Evolutionary conservation across 2,888 invertebrate genomes (phyloP).

Genomic region (Eledona agricola): DNA sequence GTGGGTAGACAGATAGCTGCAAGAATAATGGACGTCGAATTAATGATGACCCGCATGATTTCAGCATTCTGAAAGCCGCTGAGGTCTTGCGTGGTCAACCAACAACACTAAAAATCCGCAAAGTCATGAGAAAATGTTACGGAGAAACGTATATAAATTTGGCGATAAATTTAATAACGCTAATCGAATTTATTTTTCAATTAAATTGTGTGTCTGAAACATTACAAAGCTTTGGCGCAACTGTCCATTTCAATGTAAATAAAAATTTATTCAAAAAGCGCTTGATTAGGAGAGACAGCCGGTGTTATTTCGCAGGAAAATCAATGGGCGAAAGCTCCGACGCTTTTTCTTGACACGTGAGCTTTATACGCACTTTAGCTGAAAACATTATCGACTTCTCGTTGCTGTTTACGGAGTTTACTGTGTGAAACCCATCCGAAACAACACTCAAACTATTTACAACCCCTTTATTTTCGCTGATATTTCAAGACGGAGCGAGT

Average conservation of each 20-base stretch:
- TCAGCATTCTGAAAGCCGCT: conserved; percentile 1
- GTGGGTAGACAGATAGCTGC: conserved; percentile 1
- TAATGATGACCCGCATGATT: conserved; percentile 13
- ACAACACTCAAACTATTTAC: conserved; percentile 24
- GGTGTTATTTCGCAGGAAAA: conserved; percentile 1
- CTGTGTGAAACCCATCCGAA: conserved; percentile 20
- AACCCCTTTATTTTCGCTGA: conserved; percentile 32
- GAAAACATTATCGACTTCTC: no score
- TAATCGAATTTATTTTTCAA: no score
- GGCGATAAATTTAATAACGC: no score
- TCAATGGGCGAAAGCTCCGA: no score
- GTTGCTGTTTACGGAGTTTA: no score
- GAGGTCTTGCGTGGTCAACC: no score
- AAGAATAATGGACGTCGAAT: conserved; percentile 7
- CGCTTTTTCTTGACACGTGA: no score
- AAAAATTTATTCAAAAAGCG: conserved; percentile 11
- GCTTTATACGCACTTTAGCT: no score
- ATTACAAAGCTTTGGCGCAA: conserved; percentile 2
- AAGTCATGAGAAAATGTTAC: no score
- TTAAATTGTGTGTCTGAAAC: not conserved
- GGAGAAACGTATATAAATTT: no score
- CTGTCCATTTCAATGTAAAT: conserved; percentile 10
- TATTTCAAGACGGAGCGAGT: conserved; percentile 19
- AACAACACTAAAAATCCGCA: no score
- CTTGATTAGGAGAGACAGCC: conserved; percentile 4